phyloP scores from a whole-genome alignment of 2,113 vertebrate genomes.

The Maccullochella peelii region DNA sequence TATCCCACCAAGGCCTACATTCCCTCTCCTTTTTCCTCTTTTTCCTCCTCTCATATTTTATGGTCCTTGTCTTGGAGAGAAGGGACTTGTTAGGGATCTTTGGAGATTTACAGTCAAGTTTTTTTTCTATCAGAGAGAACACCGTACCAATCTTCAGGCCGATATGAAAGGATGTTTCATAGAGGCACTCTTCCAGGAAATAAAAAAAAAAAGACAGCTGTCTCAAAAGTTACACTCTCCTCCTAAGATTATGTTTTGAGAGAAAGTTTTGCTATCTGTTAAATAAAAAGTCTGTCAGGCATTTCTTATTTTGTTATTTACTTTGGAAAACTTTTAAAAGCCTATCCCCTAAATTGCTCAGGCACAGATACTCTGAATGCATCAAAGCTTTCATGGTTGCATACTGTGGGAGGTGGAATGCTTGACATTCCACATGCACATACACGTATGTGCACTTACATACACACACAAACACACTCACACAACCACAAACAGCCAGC shows the following conservation, averaged over 20 bases:
- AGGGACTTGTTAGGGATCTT: slow-evolving; percentile 79
- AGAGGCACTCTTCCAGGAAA: slow-evolving; percentile 60
- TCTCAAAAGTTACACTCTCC: slow-evolving; percentile 73
- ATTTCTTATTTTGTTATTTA: slow-evolving; percentile 78
- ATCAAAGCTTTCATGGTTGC: slow-evolving; percentile 75
- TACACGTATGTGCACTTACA: slow-evolving; percentile 40
- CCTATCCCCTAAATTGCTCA: slow-evolving; percentile 74
- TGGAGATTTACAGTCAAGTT: slow-evolving; percentile 79
- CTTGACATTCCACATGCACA: slow-evolving; percentile 63
- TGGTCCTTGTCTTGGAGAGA: slow-evolving; percentile 78
- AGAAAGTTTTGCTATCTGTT: slow-evolving; percentile 68
- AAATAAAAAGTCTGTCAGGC: slow-evolving; percentile 72
- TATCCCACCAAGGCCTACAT: slow-evolving; percentile 74
- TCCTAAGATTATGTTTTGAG: slow-evolving; percentile 61
- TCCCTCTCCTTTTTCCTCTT: slow-evolving; percentile 54
- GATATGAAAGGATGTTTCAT: slow-evolving; percentile 79
- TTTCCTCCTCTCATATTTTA: slow-evolving; percentile 75
- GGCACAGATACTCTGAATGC: slow-evolving; percentile 74
- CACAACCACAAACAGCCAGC: slow-evolving; percentile 56
- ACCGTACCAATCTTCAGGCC: slow-evolving; percentile 71
- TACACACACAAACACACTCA: slow-evolving; percentile 21
- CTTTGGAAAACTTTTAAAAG: slow-evolving; percentile 77
- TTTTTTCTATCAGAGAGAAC: slow-evolving; percentile 74
- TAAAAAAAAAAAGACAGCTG: slow-evolving; percentile 62
- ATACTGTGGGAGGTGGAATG: slow-evolving; percentile 53